Base-by-base conservation (phyloP, 2,888 invertebrate genomes). In the Platycnemis pennipes region DNA sequence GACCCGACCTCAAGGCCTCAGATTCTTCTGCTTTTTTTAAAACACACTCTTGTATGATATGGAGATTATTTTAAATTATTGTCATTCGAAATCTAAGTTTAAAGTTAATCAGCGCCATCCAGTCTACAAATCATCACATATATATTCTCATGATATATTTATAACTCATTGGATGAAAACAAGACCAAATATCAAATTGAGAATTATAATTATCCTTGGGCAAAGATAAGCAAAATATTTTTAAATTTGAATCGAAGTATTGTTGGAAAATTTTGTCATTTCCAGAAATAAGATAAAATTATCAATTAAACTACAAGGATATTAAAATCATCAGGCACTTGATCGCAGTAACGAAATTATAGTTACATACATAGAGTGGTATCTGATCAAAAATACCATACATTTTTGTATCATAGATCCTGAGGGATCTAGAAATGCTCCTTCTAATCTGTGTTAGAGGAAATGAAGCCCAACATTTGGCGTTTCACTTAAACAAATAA, bases 1-100 rank as follows among this genome's bases (percentile, higher is more conserved):
- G 89, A 89, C 89, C 56, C 49, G 19, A 37, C 89, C 89, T 89
- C 89, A 42, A n/a, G 56, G 56, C 49, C 88, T 49, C 86, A 19
- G 3, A 42, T 44, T 86, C 63, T 42, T 86, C 86, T 44, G 22
- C 42, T 86, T 86, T 63, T 8, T 26, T 63, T n/a, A 5, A 7
- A n/a, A 63, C n/a, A 63, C 7, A 63, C 1, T 63, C n/a, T 63
- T 63, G 63, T 0, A 26, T 26, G 22, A n/a, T 26, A 63, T 26
- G 0, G 8, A 63, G 22, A 26, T 26, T 26, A 63, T 63, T 49
- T 63, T 26, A 63, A 63, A 63, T 63, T 26, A 26, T 63, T 5
- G n/a, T 63, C 63, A 63, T 3, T 63, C 63, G 63, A n/a, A 63
- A 26, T 49, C 49, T 11, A 49, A 49, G 49, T 26, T 4, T 2